Conservation (phyloP, 2,113 vertebrate genomes). For the Pelodiscus sinensis region DNA sequence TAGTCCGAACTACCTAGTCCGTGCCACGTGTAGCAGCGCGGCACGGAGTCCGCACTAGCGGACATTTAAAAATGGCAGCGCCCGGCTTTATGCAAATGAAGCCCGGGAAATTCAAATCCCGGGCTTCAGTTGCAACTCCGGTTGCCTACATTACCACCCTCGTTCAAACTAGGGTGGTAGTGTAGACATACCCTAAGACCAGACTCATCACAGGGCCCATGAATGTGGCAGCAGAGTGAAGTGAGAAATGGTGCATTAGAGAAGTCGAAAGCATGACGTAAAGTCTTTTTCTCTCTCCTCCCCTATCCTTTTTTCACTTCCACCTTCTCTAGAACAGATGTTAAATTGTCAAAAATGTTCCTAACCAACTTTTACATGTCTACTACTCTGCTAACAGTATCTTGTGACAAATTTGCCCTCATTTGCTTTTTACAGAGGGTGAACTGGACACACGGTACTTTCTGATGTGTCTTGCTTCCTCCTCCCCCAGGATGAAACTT, state of each 20-base stretch:
- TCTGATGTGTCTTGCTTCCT: fast-evolving
- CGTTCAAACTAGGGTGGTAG: no score
- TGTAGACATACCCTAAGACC: no score
- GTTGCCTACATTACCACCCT: no score
- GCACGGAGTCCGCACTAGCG: no score
- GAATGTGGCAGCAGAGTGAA: background rate
- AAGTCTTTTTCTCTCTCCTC: background rate
- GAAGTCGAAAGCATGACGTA: fast-evolving
- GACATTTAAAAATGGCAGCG: no score
- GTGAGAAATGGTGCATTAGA: background rate
- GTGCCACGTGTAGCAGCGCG: no score
- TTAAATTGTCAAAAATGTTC: background rate
- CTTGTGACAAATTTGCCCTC: background rate
- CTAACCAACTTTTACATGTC: background rate
- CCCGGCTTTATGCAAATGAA: no score
- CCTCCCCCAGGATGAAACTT: fast-evolving
- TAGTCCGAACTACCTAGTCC: no score
- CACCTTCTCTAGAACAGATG: fast-evolving
- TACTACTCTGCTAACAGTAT: background rate
- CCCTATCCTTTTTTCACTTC: background rate
- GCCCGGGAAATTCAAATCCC: no score
- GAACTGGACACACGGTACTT: background rate
- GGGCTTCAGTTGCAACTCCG: no score
- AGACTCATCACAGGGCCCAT: background rate
- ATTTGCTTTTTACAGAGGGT: background rate